phyloP scores from a whole-genome alignment of 2,888 invertebrate species.

The Drosophila quinaria region DNA sequence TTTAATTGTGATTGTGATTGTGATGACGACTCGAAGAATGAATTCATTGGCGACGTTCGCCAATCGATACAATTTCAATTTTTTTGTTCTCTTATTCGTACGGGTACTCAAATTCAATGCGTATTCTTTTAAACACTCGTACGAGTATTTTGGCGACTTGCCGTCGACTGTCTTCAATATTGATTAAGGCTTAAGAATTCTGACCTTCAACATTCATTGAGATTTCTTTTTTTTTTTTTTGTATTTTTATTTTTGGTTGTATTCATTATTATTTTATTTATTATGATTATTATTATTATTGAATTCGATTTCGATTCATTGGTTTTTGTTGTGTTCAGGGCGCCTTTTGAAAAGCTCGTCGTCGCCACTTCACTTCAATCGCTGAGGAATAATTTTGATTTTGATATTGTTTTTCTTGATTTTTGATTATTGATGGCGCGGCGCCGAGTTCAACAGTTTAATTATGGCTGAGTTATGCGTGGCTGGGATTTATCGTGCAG shows the following conservation, averaged over 20 bases:
- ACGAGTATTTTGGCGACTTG: slow-evolving; percentile 35
- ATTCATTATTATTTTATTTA: slow-evolving; percentile 57
- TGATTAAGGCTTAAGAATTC: slow-evolving; percentile 79
- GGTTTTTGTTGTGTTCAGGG: slow-evolving; percentile 44
- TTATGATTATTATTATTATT: slow-evolving; percentile 67
- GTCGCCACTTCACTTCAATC: slow-evolving; percentile 42
- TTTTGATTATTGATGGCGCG: slow-evolving; percentile 6
- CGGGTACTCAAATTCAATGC: slow-evolving; percentile 13
- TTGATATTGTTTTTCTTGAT: slow-evolving; percentile 17
- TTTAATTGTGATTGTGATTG: slow-evolving; percentile 71
- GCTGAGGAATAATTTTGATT: slow-evolving; percentile 34
- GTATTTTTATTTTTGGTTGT: slow-evolving; percentile 4
- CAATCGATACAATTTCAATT: slow-evolving; percentile 76
- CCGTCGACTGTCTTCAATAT: slow-evolving; percentile 60
- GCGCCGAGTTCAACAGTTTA: slow-evolving; percentile 66
- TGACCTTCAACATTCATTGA: slow-evolving; percentile 81
- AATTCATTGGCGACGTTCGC: slow-evolving; percentile 69
- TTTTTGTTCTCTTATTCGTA: slow-evolving; percentile 9
- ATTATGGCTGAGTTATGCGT: slow-evolving; percentile 58
- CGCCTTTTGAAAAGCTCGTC: slow-evolving; percentile 44
- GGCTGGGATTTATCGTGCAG: slow-evolving; percentile 45
- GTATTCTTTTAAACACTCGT: slow-evolving; percentile 14
- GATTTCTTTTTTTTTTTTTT: slow-evolving; percentile 42
- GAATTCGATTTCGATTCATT: slow-evolving; percentile 61
- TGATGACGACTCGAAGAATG: slow-evolving; percentile 49